Conservation (phyloP, 1,140 invertebrate genomes). For the Cylas formicarius region DNA sequence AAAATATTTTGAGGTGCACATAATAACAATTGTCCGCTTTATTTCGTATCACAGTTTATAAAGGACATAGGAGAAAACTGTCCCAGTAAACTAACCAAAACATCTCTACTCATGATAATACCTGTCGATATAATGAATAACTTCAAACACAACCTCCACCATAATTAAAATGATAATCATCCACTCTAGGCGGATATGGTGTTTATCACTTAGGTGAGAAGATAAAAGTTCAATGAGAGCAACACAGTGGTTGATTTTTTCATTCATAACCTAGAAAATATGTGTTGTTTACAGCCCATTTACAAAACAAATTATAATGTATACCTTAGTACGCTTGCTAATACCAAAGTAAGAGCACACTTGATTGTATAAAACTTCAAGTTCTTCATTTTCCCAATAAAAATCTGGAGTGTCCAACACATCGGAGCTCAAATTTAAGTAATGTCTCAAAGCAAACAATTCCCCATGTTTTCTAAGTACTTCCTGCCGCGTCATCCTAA, state of each 20-base stretch:
- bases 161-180: slow-evolving; percentile 95
- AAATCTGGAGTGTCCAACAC: slow-evolving; percentile 92
- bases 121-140: slow-evolving; percentile 67
- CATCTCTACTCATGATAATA: too few relatives aligned
- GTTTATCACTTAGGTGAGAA: slow-evolving; percentile 80
- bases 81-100: too few relatives aligned
- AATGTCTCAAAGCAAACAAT: slow-evolving; percentile 80
- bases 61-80: too few relatives aligned
- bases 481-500: slow-evolving; percentile 60
- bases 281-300: not conserved
- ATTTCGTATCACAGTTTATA: too few relatives aligned
- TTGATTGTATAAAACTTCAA: slow-evolving; percentile 76
- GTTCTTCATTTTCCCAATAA: slow-evolving; percentile 89
- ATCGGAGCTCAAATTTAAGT: slow-evolving; percentile 89
- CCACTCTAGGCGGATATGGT: slow-evolving; percentile 87
- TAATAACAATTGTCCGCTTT: too few relatives aligned
- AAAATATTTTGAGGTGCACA: too few relatives aligned
- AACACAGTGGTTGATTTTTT: slow-evolving; percentile 87
- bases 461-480: slow-evolving; percentile 87
- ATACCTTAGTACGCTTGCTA: slow-evolving; percentile 68
- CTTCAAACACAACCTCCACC: slow-evolving; percentile 87
- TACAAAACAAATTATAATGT: slow-evolving; percentile 8
- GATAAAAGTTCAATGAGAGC: slow-evolving; percentile 83
- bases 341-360: slow-evolving; percentile 81
- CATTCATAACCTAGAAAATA: slow-evolving; percentile 77